Conservation (phyloP, 2,797 vertebrate genomes). For the Gila robusta region DNA sequence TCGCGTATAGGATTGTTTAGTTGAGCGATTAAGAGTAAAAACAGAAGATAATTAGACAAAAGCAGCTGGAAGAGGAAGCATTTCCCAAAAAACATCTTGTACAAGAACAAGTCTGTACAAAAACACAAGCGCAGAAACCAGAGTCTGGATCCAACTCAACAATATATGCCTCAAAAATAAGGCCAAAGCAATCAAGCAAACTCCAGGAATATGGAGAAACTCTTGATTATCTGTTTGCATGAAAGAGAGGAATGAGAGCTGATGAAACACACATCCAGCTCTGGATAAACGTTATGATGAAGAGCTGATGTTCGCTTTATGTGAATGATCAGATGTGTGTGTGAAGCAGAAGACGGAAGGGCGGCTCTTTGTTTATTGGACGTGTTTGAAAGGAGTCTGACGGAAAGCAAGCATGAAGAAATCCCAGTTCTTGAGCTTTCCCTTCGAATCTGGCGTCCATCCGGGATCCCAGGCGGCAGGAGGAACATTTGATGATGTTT, state of each 20-base stretch:
- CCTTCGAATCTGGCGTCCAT: constrained; percentile 48
- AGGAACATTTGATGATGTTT: constrained; percentile 41
- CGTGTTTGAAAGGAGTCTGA: constrained; percentile 66
- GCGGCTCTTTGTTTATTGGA: constrained; percentile 70
- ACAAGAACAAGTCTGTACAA: constrained; percentile 56
- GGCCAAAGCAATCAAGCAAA: constrained; percentile 65
- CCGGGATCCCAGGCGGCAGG: constrained; percentile 36
- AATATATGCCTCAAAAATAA: constrained; percentile 53
- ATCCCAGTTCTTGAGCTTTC: constrained; percentile 49
- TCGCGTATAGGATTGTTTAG: constrained; percentile 9
- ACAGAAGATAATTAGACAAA: constrained; percentile 65
- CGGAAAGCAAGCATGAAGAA: constrained; percentile 52
- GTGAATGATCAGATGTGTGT: constrained; percentile 70
- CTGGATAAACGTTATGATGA: constrained; percentile 72
- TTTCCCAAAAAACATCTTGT: constrained; percentile 72
- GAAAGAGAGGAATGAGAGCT: constrained; percentile 52
- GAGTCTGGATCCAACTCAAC: constrained; percentile 67
- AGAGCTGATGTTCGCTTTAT: constrained; percentile 67
- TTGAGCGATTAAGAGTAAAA: constrained; percentile 31
- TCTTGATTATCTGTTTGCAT: constrained; percentile 58
- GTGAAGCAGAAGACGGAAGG: constrained; percentile 53
- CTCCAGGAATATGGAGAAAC: constrained; percentile 57
- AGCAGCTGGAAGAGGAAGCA: constrained; percentile 76
- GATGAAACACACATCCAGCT: constrained; percentile 60
- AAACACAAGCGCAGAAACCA: constrained; percentile 66